phyloP scores from a whole-genome alignment of 1,140 invertebrate genomes.

The Chironomus striatipennis region DNA sequence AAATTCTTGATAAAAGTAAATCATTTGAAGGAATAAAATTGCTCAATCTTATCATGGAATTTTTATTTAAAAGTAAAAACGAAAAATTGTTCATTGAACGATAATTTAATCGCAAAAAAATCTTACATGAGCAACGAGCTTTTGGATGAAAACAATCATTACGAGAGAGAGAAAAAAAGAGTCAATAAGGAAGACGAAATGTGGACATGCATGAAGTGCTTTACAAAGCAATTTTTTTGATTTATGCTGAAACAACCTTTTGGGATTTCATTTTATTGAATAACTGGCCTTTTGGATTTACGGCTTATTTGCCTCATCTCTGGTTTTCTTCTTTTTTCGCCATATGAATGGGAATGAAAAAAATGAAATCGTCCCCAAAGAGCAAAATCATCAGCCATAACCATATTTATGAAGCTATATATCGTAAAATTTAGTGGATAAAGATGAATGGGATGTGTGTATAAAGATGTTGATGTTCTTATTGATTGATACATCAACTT shows the following conservation, averaged over 20 bases:
- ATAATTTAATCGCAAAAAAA: not conserved
- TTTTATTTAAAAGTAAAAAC: not conserved
- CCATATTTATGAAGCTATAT: not conserved
- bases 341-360: not conserved
- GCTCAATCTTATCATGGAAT: not conserved
- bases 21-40: not conserved
- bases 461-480: not conserved
- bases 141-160: too few species aligned
- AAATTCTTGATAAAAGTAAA: too few species aligned
- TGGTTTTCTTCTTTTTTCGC: not conserved
- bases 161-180: too few species aligned
- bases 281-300: slow-evolving; percentile 1
- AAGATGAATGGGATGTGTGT: not conserved
- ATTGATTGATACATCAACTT: not conserved
- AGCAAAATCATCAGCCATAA: not conserved
- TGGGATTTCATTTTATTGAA: slow-evolving; percentile 10
- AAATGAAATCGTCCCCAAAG: not conserved
- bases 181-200: not conserved
- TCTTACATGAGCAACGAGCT: too few species aligned
- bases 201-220: slow-evolving; percentile 11
- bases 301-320: not conserved
- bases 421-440: not conserved
- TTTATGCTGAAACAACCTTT: slow-evolving; percentile 13
- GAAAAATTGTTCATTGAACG: not conserved
- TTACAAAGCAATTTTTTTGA: slow-evolving; percentile 3